phyloP scores from a whole-genome alignment of 2,888 invertebrate genomes.

The Eupelmus urozonus region DNA sequence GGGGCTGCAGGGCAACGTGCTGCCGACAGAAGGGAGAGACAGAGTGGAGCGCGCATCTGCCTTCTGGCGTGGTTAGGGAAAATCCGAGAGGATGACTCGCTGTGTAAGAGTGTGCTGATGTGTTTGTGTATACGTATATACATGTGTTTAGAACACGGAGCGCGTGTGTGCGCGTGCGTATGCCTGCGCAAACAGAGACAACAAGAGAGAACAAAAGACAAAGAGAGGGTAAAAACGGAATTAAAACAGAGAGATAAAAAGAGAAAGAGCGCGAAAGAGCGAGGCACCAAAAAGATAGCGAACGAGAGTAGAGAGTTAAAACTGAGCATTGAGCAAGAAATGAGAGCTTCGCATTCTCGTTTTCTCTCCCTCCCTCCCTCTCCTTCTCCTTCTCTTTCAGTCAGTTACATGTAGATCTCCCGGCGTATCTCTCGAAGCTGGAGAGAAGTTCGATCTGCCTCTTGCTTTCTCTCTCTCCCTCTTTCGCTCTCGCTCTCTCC shows the following conservation, averaged over 20 bases:
- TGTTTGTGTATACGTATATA: not conserved
- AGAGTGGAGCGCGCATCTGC: not conserved
- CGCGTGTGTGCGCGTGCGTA: not conserved
- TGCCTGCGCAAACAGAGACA: not conserved
- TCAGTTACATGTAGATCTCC: not conserved
- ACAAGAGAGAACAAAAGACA: too few relatives aligned
- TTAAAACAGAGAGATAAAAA: too few relatives aligned
- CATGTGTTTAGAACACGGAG: not conserved
- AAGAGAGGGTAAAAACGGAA: too few relatives aligned
- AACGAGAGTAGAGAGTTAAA: not conserved
- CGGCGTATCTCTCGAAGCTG: conserved; percentile 35
- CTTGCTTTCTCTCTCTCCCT: not conserved
- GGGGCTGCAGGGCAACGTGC: not conserved
- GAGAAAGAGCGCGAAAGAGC: too few relatives aligned
- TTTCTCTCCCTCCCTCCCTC: too few relatives aligned
- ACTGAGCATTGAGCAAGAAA: too few relatives aligned
- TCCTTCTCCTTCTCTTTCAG: not conserved
- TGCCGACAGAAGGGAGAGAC: not conserved
- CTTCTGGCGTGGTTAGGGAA: conserved; percentile 5
- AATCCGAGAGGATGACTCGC: not conserved
- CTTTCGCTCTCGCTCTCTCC: not conserved
- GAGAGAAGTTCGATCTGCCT: conserved; percentile 50
- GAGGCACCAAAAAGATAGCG: too few relatives aligned
- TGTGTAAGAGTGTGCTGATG: not conserved
- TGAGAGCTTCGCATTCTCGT: too few relatives aligned